Conservation (phyloP, 2,113 vertebrate genomes). For the Spea multiplicata region DNA sequence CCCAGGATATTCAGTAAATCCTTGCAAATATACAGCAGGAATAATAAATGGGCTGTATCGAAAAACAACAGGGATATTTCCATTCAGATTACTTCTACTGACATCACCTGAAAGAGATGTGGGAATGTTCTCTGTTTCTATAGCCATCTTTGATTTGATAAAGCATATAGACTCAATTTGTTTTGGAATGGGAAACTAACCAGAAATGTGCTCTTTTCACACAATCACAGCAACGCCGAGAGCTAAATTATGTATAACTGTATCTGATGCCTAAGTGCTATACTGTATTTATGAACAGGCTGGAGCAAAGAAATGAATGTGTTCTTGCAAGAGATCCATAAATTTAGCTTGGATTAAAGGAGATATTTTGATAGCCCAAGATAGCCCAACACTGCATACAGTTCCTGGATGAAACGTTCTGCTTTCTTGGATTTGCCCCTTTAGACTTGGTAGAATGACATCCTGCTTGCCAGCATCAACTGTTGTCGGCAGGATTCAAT, state of each 20-base stretch:
- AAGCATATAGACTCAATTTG: slow-evolving; percentile 40
- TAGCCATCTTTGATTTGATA: slow-evolving; percentile 43
- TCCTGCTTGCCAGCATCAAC: too few relatives aligned
- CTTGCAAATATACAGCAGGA: slow-evolving; percentile 40
- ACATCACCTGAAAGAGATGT: slow-evolving; percentile 30
- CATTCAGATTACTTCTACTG: slow-evolving; percentile 41
- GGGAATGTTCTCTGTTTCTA: slow-evolving; percentile 11
- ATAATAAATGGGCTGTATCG: slow-evolving; percentile 41
- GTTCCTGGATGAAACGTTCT: too few relatives aligned
- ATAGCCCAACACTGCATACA: too few relatives aligned
- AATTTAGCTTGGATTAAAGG: slow-evolving; percentile 23
- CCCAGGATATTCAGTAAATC: slow-evolving; percentile 37
- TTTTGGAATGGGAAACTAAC: slow-evolving; percentile 6
- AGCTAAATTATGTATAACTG: slow-evolving; percentile 36
- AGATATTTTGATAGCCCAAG: not conserved
- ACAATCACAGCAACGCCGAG: not conserved
- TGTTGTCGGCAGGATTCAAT: too few relatives aligned
- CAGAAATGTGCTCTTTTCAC: slow-evolving; percentile 3
- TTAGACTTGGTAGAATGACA: too few relatives aligned
- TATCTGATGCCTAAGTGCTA: slow-evolving; percentile 1
- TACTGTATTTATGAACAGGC: slow-evolving; percentile 4
- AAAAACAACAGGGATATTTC: slow-evolving; percentile 33
- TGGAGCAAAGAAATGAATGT: not conserved
- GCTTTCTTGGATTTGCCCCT: too few relatives aligned
- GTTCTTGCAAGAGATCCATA: slow-evolving; percentile 16